Percentiles rank a stretch among this genome's conserved stretches.
These are phyloP conservation scores for Schizopygopsis malacanthus DNA, from an alignment of 2,797 vertebrate genomes.

Conservation along the genomic window DNA sequence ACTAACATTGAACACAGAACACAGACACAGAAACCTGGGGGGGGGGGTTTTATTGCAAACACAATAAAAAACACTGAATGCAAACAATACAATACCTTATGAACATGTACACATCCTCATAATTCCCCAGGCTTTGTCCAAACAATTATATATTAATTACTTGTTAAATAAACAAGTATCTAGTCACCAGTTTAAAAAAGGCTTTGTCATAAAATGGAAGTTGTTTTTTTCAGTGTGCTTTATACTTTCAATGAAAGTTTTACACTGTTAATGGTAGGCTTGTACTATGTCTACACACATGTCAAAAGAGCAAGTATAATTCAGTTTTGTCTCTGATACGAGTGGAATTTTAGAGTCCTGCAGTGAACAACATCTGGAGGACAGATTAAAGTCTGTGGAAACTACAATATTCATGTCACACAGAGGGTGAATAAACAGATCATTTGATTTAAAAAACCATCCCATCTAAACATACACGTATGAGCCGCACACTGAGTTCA, in stretches of 20 bases:
- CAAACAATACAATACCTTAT: no score
- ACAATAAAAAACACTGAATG: no score
- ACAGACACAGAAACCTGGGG: no score
- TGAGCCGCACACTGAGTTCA: background rate
- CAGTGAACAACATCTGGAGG: conserved; percentile 19
- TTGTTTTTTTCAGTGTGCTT: background rate
- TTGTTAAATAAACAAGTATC: no score
- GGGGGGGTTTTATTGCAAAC: no score
- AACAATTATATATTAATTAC: background rate
- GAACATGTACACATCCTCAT: no score
- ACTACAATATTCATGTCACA: background rate
- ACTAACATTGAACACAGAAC: no score
- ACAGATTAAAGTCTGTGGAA: conserved; percentile 4
- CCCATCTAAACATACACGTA: background rate
- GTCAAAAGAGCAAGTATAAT: background rate
- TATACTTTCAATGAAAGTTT: background rate
- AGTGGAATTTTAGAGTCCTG: background rate
- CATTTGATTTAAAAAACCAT: background rate
- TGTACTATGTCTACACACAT: background rate
- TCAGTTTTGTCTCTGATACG: no score
- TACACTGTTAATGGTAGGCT: background rate
- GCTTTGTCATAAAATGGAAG: no score
- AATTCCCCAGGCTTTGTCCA: background rate
- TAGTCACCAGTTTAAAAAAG: background rate
- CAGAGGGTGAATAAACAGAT: conserved; percentile 12